phyloP scores from a whole-genome alignment of 2,888 invertebrate species.

The Philonicus albiceps region DNA sequence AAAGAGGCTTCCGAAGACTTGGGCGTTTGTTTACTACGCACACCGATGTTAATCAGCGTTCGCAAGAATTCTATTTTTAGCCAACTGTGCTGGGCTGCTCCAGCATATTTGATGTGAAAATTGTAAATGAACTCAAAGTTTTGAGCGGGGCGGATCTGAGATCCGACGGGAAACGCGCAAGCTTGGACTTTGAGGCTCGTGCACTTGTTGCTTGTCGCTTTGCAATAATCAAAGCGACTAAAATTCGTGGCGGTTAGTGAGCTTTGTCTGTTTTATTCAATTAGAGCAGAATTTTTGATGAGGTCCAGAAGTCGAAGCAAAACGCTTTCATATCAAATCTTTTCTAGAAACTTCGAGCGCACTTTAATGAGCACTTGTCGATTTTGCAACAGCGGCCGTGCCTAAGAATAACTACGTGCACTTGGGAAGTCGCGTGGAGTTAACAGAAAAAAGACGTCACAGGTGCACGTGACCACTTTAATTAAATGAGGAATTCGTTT shows the following conservation, averaged over 20 bases:
- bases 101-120: not conserved
- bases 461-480: not conserved
- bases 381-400: not conserved
- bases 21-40: not conserved
- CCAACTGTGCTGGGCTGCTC: not conserved
- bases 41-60: not conserved
- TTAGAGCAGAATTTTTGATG: no score
- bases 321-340: not conserved
- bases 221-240: not conserved
- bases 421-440: not conserved
- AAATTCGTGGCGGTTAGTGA: not conserved
- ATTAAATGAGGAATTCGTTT: not conserved
- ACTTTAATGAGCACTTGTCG: not conserved
- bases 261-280: no score
- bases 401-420: not conserved
- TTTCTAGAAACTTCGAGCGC: not conserved
- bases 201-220: not conserved
- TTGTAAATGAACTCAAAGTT: not conserved
- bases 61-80: not conserved
- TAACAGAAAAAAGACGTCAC: not conserved
- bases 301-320: not conserved
- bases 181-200: not conserved
- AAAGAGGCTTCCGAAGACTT: not conserved
- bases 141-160: not conserved
- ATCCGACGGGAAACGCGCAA: not conserved